Evolutionary conservation across 2,888 invertebrate genomes (phyloP).

Genomic region (Diabrotica balteata): DNA sequence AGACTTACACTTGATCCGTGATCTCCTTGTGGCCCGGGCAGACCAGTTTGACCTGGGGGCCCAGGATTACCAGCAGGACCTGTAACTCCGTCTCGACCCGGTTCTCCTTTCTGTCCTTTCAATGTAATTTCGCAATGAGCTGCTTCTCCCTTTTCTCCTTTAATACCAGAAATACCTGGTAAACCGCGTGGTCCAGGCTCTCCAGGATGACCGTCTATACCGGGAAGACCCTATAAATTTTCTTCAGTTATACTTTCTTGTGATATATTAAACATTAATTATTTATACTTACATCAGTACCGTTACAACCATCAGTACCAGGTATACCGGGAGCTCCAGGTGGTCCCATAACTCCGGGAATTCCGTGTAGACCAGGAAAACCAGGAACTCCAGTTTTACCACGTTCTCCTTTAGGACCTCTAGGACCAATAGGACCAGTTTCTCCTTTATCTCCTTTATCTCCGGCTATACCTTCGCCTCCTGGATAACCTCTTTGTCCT

Average conservation of each 20-base stretch:
- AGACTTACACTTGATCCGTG: slow-evolving; percentile 66
- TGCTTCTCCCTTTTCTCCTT: slow-evolving; percentile 83
- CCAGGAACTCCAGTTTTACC: slow-evolving; percentile 90
- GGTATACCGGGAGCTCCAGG: slow-evolving; percentile 78
- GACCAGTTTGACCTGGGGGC: slow-evolving; percentile 67
- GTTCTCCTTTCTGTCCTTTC: slow-evolving; percentile 88
- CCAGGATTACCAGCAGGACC: slow-evolving; percentile 73
- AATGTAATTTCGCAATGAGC: slow-evolving; percentile 74
- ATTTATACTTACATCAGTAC: slow-evolving; percentile 79
- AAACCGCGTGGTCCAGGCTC: slow-evolving; percentile 78
- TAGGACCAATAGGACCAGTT: slow-evolving; percentile 79
- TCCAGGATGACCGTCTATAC: slow-evolving; percentile 74
- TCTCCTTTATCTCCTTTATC: slow-evolving; percentile 91
- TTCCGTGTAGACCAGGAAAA: slow-evolving; percentile 78
- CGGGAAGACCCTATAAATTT: slow-evolving; percentile 72
- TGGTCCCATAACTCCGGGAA: slow-evolving; percentile 74
- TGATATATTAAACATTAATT: slow-evolving; percentile 13
- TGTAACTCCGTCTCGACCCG: slow-evolving; percentile 75
- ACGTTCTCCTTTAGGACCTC: slow-evolving; percentile 84
- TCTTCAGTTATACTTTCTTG: not conserved
- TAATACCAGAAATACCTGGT: slow-evolving; percentile 70
- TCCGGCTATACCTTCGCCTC: slow-evolving; percentile 84
- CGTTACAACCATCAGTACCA: slow-evolving; percentile 95
- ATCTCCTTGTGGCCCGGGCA: slow-evolving; percentile 69
- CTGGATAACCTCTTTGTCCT: slow-evolving; percentile 82